Conservation (phyloP, 1,140 invertebrate genomes). For the Epicauta chinensis region DNA sequence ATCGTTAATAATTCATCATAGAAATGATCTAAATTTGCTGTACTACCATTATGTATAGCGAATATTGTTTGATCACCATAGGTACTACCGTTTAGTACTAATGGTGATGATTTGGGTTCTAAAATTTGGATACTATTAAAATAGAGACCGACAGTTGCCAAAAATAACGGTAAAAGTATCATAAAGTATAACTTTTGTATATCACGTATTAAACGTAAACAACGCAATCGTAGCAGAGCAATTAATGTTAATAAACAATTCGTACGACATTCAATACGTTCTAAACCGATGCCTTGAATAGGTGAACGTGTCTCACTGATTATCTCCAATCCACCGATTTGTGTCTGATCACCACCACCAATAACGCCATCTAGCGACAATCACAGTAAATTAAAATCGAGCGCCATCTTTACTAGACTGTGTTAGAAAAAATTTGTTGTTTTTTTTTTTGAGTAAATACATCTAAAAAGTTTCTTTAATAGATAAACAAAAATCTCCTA, state of each 20-base stretch:
- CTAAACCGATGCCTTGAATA: conserved; percentile 45
- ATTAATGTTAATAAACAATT: conserved; percentile 47
- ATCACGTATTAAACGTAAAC: conserved; percentile 50
- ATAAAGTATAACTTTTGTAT: conserved; percentile 55
- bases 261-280: conserved; percentile 49
- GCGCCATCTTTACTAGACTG: too few relatives aligned
- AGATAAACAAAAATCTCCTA: too few relatives aligned
- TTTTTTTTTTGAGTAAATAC: too few relatives aligned
- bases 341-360: conserved; percentile 24
- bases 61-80: conserved; percentile 47
- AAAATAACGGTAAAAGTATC: conserved; percentile 54
- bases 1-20: conserved; percentile 35
- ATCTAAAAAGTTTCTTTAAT: too few relatives aligned
- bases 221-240: conserved; percentile 49
- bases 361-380: conserved; percentile 10
- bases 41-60: conserved; percentile 44
- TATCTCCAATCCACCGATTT: conserved; percentile 31
- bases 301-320: conserved; percentile 37
- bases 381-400: not conserved
- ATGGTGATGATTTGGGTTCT: conserved; percentile 55
- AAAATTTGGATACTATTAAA: conserved; percentile 58
- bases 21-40: conserved; percentile 40
- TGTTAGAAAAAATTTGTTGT: too few relatives aligned
- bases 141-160: conserved; percentile 61
- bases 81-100: conserved; percentile 50